Evolutionary conservation across 2,888 invertebrate genomes (phyloP), one percentile per base, ranked within the genome.

Genomic region (Hypolimnas misippus): DNA sequence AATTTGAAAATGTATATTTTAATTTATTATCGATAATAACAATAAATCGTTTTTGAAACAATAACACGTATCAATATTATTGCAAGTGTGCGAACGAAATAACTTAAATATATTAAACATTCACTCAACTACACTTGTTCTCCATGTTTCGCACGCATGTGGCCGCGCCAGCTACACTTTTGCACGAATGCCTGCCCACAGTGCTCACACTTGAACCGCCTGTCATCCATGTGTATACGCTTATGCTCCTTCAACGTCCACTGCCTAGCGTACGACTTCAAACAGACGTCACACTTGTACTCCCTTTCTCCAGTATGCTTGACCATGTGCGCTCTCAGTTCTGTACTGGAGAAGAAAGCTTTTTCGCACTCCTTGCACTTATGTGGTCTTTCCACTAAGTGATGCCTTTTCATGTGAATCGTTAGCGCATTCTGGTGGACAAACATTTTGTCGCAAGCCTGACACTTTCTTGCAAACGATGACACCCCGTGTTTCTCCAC

Each of bases 311-410:
- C 81, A 0, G 76, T 73, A 57, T 84, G 84, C n/a, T 76, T 76
- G 0, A 78, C 70, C 75, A 77, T 74, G 40, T 83, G 84, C 2
- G 75, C 67, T 40, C 73, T 73, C n/a, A 84, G 57, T 29, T 77
- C 78, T 2, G 69, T 70, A 0, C 74, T 76, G 0, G 76, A 75
- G 35, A 78, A 85, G 51, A 86, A 89, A 2, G 70, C 77, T 73
- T 77, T 82, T 0, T 81, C 80, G 54, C 87, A 89, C 1, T 74
- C 61, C 0, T 70, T 52, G 59, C 89, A 89, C 40, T 78, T 78
- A 19, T 82, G 81, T 0, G 71, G 64, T 16, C 80, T 72, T 52
- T 84, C 83, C 74, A 83, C 75, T 33, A 86, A 68, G 38, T 87
- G 86, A 25, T 80, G 76, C 5, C 80, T 72, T 56, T 81, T 83